These are phyloP conservation scores for Mus caroli DNA, from an alignment of 2,797 vertebrate genomes.

Conservation along the genomic window DNA sequence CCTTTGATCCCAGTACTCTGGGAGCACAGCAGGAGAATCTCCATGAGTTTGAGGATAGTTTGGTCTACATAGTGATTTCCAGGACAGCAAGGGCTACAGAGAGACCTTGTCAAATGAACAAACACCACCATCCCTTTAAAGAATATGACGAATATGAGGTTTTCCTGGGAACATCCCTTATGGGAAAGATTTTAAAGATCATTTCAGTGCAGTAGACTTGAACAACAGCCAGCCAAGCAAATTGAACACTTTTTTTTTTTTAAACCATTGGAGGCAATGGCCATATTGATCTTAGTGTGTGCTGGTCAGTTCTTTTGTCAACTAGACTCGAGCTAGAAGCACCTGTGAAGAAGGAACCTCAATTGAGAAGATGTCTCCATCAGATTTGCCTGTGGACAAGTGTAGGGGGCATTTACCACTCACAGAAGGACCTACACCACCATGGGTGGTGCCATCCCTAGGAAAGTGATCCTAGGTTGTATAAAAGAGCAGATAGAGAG, in stretches of 20 bases:
- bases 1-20: not conserved
- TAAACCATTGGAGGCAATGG: not conserved
- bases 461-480: not conserved
- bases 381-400: not conserved
- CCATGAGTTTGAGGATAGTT: not conserved
- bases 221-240: not conserved
- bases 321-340: not conserved
- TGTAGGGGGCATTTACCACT: not conserved
- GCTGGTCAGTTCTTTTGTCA: not conserved
- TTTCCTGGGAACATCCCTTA: not conserved
- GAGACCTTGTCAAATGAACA: not conserved
- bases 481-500: not conserved
- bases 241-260: not conserved
- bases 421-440: not conserved
- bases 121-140: not conserved
- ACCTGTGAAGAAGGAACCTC: not conserved
- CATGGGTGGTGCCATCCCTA: too few relatives aligned
- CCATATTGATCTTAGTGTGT: not conserved
- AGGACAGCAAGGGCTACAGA: not conserved
- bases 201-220: not conserved
- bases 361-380: not conserved
- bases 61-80: not conserved
- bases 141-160: not conserved
- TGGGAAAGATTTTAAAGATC: not conserved
- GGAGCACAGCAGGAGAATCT: not conserved